Evolutionary conservation across 2,797 vertebrate species (phyloP), one percentile per base, ranked within the genome.

Genomic region (Acanthornis magna): DNA sequence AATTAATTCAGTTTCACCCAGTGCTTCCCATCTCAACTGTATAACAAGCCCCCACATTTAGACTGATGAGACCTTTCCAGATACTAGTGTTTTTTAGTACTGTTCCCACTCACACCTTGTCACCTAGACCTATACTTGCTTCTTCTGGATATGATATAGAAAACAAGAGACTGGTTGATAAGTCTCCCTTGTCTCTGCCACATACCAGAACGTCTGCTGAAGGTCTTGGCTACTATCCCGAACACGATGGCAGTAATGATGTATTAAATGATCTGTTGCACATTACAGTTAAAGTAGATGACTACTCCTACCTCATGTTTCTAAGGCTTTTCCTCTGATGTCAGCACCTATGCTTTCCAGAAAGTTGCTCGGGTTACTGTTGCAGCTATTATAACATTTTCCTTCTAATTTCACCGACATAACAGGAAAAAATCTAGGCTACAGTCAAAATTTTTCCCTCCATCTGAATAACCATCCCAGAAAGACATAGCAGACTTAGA

Each of bases 391-490:
- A 11, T 5, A 66, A 48, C 5, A 32, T 47, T 16, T 87, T 76
- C 50, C 36, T 45, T 84, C 30, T 45, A 58, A 61, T 60, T 77
- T 84, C n/a, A 71, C 20, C 53, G 34, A 32, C 32, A 84, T 67
- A 75, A 57, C 9, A 89, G 23, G 38, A 66, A 47, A 34, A 19
- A 74, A 65, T 25, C 21, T 80, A 83, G 23, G 26, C 50, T 71
- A 68, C 16, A 71, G 22, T 14, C 10, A 65, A 57, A 54, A 13
- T 27, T 9, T 7, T 2, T 1, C 0, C 3, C 2, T 11, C 6
- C 40, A 68, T 13, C 27, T 51, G 47, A 81, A 11, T 38, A 77
- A 80, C 20, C 10, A 48, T 38, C 30, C 32, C 20, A 66, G 30
- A 57, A 72, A 66, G 19, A 71, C 72, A 88, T 14, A 80, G 8